Conservation (phyloP, 2,888 invertebrate genomes). For the Apotomis capreana region DNA sequence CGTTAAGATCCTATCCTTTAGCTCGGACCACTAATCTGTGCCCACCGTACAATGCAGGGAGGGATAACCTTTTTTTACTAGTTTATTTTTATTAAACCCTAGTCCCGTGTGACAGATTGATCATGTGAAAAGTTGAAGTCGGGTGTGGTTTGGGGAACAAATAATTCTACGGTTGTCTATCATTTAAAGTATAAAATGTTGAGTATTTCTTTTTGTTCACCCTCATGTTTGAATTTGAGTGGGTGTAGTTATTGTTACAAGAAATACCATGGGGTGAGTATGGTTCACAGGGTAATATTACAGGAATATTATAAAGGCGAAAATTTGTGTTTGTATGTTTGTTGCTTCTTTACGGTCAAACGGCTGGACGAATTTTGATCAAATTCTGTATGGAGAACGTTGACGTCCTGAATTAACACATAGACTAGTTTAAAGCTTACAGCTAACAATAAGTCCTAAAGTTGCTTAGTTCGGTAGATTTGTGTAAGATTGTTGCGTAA, state of each 20-base stretch:
- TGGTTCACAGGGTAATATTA: too few species aligned
- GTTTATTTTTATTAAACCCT: conserved; percentile 68
- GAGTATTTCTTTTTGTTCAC: conserved; percentile 4
- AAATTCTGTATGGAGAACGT: too few species aligned
- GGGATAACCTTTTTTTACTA: conserved; percentile 74
- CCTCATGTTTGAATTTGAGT: conserved; percentile 2
- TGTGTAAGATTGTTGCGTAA: too few species aligned
- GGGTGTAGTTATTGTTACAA: background rate
- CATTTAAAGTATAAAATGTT: conserved; percentile 8
- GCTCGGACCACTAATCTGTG: conserved; percentile 76
- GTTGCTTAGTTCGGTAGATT: too few species aligned
- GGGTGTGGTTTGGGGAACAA: conserved; percentile 35
- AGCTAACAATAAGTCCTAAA: background rate
- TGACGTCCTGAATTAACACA: background rate
- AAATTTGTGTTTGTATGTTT: background rate
- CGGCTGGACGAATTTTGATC: too few species aligned
- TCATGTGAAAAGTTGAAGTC: conserved; percentile 45
- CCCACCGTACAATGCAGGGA: conserved; percentile 70
- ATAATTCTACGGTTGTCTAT: conserved; percentile 36
- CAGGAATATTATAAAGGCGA: background rate
- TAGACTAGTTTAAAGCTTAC: background rate
- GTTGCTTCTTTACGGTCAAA: too few species aligned
- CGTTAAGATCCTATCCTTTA: conserved; percentile 80
- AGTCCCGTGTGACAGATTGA: conserved; percentile 75
- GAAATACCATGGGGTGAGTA: background rate